These are phyloP conservation scores for Agrypnus murinus DNA, from an alignment of 2,888 invertebrate genomes.

Conservation along the genomic window DNA sequence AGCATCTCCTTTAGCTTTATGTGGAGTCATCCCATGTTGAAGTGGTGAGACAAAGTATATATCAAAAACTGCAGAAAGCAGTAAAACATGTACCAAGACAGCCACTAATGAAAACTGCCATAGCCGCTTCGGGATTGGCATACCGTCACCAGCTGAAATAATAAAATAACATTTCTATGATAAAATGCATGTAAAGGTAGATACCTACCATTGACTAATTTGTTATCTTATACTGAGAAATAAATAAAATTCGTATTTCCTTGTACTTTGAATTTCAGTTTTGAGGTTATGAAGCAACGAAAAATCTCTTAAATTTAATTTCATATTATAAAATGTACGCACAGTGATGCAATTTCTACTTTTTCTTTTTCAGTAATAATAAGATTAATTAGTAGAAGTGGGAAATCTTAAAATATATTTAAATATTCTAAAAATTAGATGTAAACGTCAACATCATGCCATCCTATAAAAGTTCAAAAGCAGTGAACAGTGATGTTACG, in stretches of 20 bases:
- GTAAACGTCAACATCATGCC: too few relatives aligned
- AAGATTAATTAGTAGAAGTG: too few relatives aligned
- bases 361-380: too few relatives aligned
- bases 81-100: constrained; percentile 81
- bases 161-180: neutral
- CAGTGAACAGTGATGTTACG: too few relatives aligned
- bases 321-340: too few relatives aligned
- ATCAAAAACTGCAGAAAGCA: constrained; percentile 91
- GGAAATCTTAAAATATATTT: too few relatives aligned
- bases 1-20: constrained; percentile 72
- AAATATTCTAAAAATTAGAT: too few relatives aligned
- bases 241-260: neutral
- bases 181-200: neutral
- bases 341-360: too few relatives aligned
- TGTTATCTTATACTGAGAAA: constrained; percentile 4
- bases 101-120: constrained; percentile 69
- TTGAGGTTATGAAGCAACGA: neutral
- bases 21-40: constrained; percentile 79
- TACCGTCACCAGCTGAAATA: constrained; percentile 2
- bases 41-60: constrained; percentile 95
- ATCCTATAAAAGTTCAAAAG: too few relatives aligned
- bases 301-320: too few relatives aligned
- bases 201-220: neutral
- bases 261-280: neutral
- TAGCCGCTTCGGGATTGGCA: neutral